Evolutionary conservation across 2,797 vertebrate species (phyloP).

Genomic region (Sciurus carolinensis): DNA sequence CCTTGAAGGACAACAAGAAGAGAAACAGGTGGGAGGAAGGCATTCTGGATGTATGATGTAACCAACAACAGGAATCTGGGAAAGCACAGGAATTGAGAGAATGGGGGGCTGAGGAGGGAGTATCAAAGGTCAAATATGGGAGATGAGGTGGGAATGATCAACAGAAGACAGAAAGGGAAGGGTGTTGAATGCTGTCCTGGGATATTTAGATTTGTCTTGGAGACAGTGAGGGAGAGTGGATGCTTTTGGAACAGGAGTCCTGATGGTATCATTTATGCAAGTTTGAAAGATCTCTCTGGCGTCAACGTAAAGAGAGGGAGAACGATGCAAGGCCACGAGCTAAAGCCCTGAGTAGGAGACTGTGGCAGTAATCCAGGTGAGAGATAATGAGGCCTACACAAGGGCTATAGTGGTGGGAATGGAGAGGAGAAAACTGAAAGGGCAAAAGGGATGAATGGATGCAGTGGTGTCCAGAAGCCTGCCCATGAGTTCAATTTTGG

Average conservation of each 20-base stretch:
- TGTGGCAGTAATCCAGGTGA: background rate
- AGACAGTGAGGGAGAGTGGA: background rate
- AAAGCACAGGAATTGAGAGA: background rate
- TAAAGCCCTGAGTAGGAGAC: background rate
- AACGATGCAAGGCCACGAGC: background rate
- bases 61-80: background rate
- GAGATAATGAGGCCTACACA: background rate
- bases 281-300: slow-evolving; percentile 20
- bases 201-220: background rate
- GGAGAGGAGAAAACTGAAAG: background rate
- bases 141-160: background rate
- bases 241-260: slow-evolving; percentile 19
- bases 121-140: background rate
- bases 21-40: background rate
- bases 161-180: background rate
- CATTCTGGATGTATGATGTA: background rate
- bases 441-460: no score
- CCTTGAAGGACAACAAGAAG: slow-evolving; percentile 35
- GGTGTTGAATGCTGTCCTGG: background rate
- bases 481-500: background rate
- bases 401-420: background rate
- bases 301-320: slow-evolving; percentile 41
- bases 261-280: background rate
- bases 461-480: background rate
- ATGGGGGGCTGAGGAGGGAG: background rate